Evolutionary conservation across 1,140 invertebrate genomes (phyloP).

Genomic region (Bombus consobrinus): DNA sequence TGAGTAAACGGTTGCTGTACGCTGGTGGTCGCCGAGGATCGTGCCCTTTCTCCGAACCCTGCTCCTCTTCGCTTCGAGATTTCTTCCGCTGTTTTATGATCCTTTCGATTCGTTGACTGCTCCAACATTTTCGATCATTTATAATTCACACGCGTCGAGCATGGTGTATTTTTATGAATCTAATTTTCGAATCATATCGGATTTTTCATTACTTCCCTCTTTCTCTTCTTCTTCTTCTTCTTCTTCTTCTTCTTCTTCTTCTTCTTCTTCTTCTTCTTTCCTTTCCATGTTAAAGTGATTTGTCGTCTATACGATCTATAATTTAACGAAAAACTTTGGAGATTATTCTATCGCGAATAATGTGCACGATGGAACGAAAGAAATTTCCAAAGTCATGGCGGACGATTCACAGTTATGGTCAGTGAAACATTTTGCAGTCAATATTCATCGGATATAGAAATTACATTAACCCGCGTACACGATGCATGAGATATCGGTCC

Average conservation of each 20-base stretch:
- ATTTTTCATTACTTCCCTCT: not conserved
- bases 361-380: not conserved
- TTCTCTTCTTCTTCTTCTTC: not conserved
- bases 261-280: not conserved
- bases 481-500: not conserved
- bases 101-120: not conserved
- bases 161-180: not conserved
- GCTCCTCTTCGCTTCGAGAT: not conserved
- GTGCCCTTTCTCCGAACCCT: not conserved
- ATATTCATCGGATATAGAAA: not conserved
- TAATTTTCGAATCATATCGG: not conserved
- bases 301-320: not conserved
- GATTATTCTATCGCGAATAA: not conserved
- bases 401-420: not conserved
- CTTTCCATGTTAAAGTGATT: too few species aligned
- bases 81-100: not conserved
- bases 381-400: not conserved
- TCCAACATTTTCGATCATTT: not conserved
- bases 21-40: not conserved
- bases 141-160: not conserved
- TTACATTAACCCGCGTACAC: conserved; percentile 3
- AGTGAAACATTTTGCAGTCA: not conserved
- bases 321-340: too few species aligned
- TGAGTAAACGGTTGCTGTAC: conserved; percentile 45
- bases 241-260: not conserved